Conservation (phyloP, 1,140 invertebrate genomes). For the Eulimnadia texana region DNA sequence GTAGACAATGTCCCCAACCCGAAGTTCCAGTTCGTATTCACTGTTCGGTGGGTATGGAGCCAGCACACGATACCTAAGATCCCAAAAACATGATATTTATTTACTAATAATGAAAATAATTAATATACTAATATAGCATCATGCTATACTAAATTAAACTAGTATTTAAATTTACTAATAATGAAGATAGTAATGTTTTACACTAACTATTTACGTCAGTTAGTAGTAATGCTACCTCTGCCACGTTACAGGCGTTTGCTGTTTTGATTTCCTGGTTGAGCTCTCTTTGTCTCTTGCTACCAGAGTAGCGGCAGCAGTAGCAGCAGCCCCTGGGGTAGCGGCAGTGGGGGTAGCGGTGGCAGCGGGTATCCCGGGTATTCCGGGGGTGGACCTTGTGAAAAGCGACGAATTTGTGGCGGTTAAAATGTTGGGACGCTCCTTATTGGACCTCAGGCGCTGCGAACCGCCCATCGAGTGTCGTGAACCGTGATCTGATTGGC, state of each 20-base stretch:
- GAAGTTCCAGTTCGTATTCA: constrained; percentile 76
- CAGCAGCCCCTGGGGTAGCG: background rate
- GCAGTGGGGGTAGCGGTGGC: background rate
- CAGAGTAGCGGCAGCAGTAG: background rate
- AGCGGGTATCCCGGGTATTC: background rate
- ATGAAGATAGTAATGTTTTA: too few relatives aligned
- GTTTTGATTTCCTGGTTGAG: background rate
- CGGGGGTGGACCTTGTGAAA: constrained; percentile 3
- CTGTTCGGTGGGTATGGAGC: constrained; percentile 89
- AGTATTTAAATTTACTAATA: too few relatives aligned
- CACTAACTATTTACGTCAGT: too few relatives aligned
- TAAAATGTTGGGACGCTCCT: constrained; percentile 21
- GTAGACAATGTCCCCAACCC: constrained; percentile 77
- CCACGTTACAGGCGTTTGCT: constrained; percentile 24
- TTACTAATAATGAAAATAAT: background rate
- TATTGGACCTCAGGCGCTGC: constrained; percentile 13
- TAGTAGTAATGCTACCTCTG: too few relatives aligned
- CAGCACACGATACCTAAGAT: constrained; percentile 64
- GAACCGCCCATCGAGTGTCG: constrained; percentile 7
- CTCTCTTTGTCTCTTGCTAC: background rate
- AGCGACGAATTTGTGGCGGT: constrained; percentile 3
- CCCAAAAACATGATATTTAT: background rate
- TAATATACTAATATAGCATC: constrained; percentile 7
- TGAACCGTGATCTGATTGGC: background rate
- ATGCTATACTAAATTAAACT: too few relatives aligned